Evolutionary conservation across 2,797 vertebrate species (phyloP).

Genomic region (Anableps anableps): DNA sequence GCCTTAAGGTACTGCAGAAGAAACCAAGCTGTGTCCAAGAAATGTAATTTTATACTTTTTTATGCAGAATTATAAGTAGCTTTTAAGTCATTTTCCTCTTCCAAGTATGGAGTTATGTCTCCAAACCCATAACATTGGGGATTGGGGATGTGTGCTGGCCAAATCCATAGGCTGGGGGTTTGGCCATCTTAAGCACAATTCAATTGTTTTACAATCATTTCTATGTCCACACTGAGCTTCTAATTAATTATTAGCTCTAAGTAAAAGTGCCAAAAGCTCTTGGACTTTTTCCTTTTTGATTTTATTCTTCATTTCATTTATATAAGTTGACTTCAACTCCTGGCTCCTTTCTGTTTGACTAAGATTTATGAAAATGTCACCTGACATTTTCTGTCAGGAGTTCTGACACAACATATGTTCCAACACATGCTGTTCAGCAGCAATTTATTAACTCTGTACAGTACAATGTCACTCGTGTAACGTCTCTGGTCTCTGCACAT

Average conservation of each 20-base stretch:
- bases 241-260: not conserved
- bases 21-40: no score
- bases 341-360: conserved; percentile 46
- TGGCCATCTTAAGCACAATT: not conserved
- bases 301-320: not conserved
- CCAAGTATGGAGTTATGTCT: not conserved
- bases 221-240: not conserved
- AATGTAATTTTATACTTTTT: no score
- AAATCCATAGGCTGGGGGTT: not conserved
- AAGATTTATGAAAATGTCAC: conserved; percentile 75
- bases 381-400: conserved; percentile 64
- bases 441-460: conserved; percentile 81
- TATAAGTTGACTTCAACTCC: not conserved
- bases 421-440: conserved; percentile 69
- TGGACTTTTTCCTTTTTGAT: not conserved
- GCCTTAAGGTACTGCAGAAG: no score
- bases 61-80: no score
- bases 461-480: conserved; percentile 79
- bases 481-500: conserved; percentile 83
- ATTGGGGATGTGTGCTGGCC: not conserved
- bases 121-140: not conserved
- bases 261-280: not conserved
- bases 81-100: no score
- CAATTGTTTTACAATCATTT: not conserved
- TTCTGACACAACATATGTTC: conserved; percentile 77